Conservation (phyloP, 2,888 invertebrate genomes). For the Drosophila paranaensis region DNA sequence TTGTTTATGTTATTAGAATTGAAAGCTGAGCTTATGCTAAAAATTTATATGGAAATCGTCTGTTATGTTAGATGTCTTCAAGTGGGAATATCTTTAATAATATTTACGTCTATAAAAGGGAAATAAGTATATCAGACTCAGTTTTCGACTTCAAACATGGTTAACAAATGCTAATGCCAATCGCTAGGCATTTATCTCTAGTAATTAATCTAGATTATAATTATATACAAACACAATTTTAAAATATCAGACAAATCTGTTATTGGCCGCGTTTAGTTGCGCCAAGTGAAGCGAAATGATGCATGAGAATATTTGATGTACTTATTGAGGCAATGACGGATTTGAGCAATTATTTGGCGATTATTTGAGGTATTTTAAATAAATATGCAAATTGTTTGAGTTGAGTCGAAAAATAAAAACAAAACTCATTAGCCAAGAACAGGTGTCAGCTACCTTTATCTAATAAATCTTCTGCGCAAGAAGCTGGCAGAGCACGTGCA, state of each 20-base stretch:
- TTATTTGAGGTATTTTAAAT: constrained; percentile 20
- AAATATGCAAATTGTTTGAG: constrained; percentile 8
- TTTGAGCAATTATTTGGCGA: constrained; percentile 51
- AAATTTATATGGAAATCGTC: not conserved
- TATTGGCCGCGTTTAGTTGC: constrained; percentile 55
- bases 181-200: constrained; percentile 4
- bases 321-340: constrained; percentile 25
- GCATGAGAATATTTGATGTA: constrained; percentile 51
- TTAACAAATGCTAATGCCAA: not conserved
- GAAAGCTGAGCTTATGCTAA: not conserved
- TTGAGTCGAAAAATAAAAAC: not conserved
- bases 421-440: constrained; percentile 1
- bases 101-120: no score
- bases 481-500: not conserved
- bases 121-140: no score
- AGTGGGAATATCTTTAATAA: no score
- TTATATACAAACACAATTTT: not conserved
- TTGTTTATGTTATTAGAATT: not conserved
- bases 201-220: constrained; percentile 23
- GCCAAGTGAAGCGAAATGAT: constrained; percentile 68
- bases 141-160: not conserved
- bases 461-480: not conserved
- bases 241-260: constrained; percentile 22
- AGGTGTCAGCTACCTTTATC: constrained; percentile 1
- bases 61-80: no score